phyloP scores from a whole-genome alignment of 1,140 invertebrate genomes.

The Drosophila takahashii region DNA sequence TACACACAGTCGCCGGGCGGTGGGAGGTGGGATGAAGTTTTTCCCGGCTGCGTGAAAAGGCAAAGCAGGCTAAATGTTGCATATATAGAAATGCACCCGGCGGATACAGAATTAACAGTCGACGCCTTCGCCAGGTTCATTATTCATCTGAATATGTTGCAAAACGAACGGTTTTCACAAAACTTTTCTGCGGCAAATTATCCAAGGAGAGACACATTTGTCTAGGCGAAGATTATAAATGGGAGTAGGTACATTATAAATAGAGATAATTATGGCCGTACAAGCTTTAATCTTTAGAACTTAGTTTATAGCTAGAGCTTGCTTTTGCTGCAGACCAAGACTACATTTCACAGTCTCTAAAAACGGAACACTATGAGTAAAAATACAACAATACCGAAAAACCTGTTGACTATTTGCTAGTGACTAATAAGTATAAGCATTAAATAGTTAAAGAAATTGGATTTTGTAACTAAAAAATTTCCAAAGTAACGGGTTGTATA shows the following conservation, averaged over 20 bases:
- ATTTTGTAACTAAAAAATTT: too few relatives aligned
- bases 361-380: too few relatives aligned
- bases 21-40: conserved; percentile 25
- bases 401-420: too few relatives aligned
- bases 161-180: conserved; percentile 45
- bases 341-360: neutral
- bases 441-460: too few relatives aligned
- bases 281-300: neutral
- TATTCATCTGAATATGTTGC: conserved; percentile 55
- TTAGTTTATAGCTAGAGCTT: neutral
- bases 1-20: conserved; percentile 39
- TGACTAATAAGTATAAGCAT: too few relatives aligned
- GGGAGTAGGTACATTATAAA: conserved; percentile 12
- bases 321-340: neutral
- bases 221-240: conserved; percentile 20
- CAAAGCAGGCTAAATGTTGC: conserved; percentile 73
- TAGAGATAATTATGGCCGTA: conserved; percentile 6
- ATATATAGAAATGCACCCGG: conserved; percentile 60
- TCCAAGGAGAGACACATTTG: conserved; percentile 19
- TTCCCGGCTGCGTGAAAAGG: conserved; percentile 38
- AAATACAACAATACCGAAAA: too few relatives aligned
- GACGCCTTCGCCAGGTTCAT: conserved; percentile 57
- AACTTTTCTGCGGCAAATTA: conserved; percentile 31
- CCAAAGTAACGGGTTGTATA: too few relatives aligned
- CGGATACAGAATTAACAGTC: conserved; percentile 59